These are phyloP conservation scores for Antheraea mylitta DNA, from an alignment of 1,140 invertebrate genomes.

Conservation along the genomic window DNA sequence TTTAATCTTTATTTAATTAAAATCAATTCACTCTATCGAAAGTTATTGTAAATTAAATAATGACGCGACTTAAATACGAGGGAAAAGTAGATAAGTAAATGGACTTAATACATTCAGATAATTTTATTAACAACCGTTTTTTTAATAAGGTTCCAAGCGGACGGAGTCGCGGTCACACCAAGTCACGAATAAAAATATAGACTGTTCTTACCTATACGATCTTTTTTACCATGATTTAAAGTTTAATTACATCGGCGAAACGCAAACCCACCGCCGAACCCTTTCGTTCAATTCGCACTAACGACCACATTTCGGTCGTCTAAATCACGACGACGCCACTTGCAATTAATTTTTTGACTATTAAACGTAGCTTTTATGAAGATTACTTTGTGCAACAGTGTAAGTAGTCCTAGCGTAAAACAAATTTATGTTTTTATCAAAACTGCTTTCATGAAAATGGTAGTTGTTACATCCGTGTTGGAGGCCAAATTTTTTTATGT, in stretches of 20 bases:
- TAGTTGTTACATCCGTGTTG: not conserved
- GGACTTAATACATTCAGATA: too few relatives aligned
- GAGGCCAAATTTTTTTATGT: not conserved
- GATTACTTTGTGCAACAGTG: slow-evolving; percentile 14
- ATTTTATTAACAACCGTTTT: too few relatives aligned
- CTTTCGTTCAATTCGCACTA: slow-evolving; percentile 63
- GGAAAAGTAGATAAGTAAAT: too few relatives aligned
- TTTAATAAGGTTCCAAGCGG: too few relatives aligned
- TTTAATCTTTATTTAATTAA: too few relatives aligned
- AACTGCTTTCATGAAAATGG: not conserved
- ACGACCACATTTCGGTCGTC: slow-evolving; percentile 66
- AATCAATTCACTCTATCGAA: too few relatives aligned
- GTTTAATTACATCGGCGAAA: slow-evolving; percentile 61
- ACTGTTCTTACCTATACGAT: not conserved
- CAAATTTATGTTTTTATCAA: slow-evolving; percentile 28
- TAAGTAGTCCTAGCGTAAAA: slow-evolving; percentile 18
- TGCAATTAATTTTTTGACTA: slow-evolving; percentile 68
- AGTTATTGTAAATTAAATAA: too few relatives aligned
- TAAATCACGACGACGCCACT: slow-evolving; percentile 64
- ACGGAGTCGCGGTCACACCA: too few relatives aligned
- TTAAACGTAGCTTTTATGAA: slow-evolving; percentile 42
- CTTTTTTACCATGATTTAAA: slow-evolving; percentile 24
- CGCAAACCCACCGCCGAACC: slow-evolving; percentile 38
- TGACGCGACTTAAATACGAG: too few relatives aligned
- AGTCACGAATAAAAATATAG: too few relatives aligned